Percentiles rank a stretch among this genome's conserved stretches.
phyloP scores from a whole-genome alignment of 2,888 invertebrate species.

The Limnephilus marmoratus region DNA sequence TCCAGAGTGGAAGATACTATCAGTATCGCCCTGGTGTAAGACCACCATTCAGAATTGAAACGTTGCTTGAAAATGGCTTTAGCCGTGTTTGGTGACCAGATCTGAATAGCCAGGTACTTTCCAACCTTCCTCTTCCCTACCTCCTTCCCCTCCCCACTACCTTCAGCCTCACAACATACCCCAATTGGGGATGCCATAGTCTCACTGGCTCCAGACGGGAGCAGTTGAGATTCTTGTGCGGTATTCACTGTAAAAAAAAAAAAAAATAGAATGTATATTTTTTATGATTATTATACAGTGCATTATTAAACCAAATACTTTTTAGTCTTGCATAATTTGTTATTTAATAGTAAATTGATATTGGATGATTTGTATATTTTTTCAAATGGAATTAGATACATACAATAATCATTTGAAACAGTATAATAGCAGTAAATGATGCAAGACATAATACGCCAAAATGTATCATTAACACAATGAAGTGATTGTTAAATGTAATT shows the following conservation, averaged over 20 bases:
- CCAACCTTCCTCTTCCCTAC: no score
- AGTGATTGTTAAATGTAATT: neutral
- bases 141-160: no score
- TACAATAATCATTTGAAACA: neutral
- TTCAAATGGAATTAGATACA: neutral
- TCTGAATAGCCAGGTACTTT: no score
- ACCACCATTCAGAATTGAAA: no score
- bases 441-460: constrained; percentile 14
- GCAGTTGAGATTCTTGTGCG: no score
- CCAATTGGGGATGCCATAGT: no score
- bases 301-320: neutral
- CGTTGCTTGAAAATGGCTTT: no score
- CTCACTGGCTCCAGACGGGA: no score
- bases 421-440: neutral
- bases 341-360: neutral
- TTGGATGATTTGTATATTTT: neutral
- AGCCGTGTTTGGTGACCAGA: no score
- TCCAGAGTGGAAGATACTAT: no score
- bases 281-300: neutral
- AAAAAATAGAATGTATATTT: neutral
- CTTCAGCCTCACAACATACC: no score
- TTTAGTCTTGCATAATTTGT: neutral
- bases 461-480: neutral
- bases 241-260: neutral
- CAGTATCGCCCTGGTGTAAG: no score